Conservation (phyloP, 2,888 invertebrate species). For the Apamea epomidion region DNA sequence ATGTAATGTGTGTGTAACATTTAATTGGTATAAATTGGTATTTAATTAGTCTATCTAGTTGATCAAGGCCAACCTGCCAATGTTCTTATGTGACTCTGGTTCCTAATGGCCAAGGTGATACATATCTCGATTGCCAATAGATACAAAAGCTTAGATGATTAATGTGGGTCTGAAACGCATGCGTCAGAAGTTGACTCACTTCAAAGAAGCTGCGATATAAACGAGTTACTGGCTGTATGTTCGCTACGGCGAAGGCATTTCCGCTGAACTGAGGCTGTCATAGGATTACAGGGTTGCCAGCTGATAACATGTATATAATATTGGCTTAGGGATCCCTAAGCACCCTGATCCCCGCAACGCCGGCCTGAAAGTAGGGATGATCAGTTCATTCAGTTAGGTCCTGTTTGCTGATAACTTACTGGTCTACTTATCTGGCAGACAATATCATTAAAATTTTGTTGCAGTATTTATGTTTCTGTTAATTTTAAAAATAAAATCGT, state of each 20-base stretch:
- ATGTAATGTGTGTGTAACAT: no score
- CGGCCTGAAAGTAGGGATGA: not conserved
- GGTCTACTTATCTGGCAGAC: not conserved
- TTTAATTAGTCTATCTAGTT: not conserved
- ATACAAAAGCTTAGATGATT: constrained; percentile 41
- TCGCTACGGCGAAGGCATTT: constrained; percentile 44
- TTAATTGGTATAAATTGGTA: no score
- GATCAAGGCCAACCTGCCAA: constrained; percentile 10
- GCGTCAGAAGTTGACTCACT: constrained; percentile 59
- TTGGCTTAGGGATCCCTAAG: not conserved
- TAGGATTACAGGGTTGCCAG: constrained; percentile 3
- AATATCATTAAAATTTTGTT: not conserved
- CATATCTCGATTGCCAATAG: constrained; percentile 29
- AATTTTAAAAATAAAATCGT: no score
- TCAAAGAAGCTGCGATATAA: constrained; percentile 40
- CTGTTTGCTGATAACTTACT: not conserved
- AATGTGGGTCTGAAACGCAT: constrained; percentile 33
- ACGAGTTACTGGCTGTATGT: constrained; percentile 48
- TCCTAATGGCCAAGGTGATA: constrained; percentile 45
- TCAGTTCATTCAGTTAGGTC: not conserved
- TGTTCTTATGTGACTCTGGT: not conserved
- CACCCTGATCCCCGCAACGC: not conserved
- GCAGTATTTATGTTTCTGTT: not conserved
- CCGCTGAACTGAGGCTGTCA: constrained; percentile 19
- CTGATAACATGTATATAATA: not conserved